Evolutionary conservation across 2,113 vertebrate species (phyloP).

Genomic region (Ctenomys sociabilis): DNA sequence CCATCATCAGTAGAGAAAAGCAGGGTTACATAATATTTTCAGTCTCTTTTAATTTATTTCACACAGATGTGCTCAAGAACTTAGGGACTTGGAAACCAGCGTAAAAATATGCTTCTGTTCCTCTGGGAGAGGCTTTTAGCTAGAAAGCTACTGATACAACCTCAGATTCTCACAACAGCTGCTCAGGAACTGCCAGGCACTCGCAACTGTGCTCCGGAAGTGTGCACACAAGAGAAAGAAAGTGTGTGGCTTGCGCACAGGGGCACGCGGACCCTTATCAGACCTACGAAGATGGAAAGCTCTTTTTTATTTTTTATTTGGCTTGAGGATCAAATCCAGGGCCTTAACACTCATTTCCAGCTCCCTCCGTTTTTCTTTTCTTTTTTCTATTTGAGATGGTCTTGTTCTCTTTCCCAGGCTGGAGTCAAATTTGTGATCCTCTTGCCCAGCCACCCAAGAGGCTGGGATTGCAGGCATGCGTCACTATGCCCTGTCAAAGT

Average conservation of each 20-base stretch:
- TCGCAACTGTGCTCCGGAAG: background rate
- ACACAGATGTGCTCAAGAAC: slow-evolving; percentile 44
- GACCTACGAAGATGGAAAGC: background rate
- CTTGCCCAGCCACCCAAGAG: background rate
- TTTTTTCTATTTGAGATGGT: background rate
- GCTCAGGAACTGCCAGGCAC: background rate
- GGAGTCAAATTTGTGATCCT: background rate
- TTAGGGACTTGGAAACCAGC: background rate
- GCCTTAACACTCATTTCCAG: background rate
- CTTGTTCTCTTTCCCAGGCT: background rate
- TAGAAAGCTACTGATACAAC: slow-evolving; percentile 32
- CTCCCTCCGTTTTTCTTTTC: background rate
- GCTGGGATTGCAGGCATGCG: background rate
- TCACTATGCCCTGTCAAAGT: background rate
- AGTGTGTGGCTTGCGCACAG: background rate
- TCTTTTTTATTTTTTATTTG: background rate
- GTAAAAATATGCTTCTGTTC: slow-evolving; percentile 39
- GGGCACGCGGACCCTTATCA: background rate
- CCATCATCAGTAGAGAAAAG: background rate
- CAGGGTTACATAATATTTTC: slow-evolving; percentile 5
- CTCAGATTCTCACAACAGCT: slow-evolving; percentile 32
- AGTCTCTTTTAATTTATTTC: slow-evolving; percentile 61
- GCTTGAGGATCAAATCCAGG: background rate
- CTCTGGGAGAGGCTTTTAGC: slow-evolving; percentile 12
- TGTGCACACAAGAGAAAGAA: background rate